Conservation (phyloP, 2,888 invertebrate species). For the Proisotoma minuta region DNA sequence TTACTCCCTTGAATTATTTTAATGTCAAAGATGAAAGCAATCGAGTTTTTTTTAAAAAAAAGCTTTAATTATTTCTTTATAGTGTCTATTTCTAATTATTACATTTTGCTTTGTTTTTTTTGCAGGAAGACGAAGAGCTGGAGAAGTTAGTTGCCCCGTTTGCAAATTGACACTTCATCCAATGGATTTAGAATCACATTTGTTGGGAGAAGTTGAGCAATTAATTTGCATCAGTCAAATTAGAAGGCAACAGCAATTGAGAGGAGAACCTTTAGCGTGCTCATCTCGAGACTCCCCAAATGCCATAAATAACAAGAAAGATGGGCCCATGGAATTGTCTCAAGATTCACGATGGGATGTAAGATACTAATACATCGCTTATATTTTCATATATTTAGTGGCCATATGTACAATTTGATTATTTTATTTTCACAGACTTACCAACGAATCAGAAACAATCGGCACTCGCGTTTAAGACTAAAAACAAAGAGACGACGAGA, state of each 20-base stretch:
- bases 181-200: conserved; percentile 78
- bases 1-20: no score
- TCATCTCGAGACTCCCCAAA: conserved; percentile 37
- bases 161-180: conserved; percentile 79
- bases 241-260: conserved; percentile 35
- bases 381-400: neutral
- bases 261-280: conserved; percentile 41
- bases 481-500: conserved; percentile 66
- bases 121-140: conserved; percentile 42
- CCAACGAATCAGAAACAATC: conserved; percentile 67
- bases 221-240: conserved; percentile 51
- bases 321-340: conserved; percentile 52
- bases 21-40: no score
- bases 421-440: conserved; percentile 65
- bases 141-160: conserved; percentile 68
- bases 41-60: no score
- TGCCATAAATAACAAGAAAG: conserved; percentile 33
- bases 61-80: no score
- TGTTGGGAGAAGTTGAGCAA: conserved; percentile 71
- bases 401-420: no score
- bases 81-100: no score
- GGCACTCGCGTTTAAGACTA: conserved; percentile 64
- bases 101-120: no score
- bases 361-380: conserved; percentile 32
- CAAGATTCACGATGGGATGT: conserved; percentile 66